A percentile compares a stretch with the other conserved stretches of the same genome.
Conservation (phyloP, 2,888 invertebrate genomes). For the Mamestra brassicae region DNA sequence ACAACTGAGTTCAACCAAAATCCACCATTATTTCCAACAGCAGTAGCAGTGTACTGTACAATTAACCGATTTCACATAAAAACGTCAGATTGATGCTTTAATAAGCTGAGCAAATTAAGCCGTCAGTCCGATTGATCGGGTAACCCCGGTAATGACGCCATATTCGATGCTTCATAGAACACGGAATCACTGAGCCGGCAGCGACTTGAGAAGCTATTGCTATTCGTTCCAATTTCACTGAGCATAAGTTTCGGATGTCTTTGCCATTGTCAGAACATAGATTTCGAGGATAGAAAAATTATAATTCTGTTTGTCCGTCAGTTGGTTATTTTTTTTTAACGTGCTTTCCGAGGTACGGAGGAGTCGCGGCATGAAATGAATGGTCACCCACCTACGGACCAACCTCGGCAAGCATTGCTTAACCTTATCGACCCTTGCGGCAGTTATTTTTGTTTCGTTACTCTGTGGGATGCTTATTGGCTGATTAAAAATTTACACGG, state of each 20-base stretch:
- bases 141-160: slow-evolving; percentile 51
- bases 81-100: slow-evolving; percentile 66
- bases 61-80: slow-evolving; percentile 54
- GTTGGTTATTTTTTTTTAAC: no score
- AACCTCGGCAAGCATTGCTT: no score
- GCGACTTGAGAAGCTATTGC: background rate
- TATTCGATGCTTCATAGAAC: slow-evolving; percentile 43
- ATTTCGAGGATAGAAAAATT: no score
- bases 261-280: no score
- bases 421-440: no score
- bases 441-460: background rate
- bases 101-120: slow-evolving; percentile 66
- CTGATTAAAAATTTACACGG: slow-evolving; percentile 51
- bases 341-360: no score
- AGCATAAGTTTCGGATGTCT: background rate
- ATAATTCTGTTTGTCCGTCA: no score
- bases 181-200: background rate
- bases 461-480: slow-evolving; percentile 35
- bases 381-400: no score
- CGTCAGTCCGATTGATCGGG: slow-evolving; percentile 53
- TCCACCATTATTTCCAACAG: background rate
- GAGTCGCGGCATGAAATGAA: no score
- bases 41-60: slow-evolving; percentile 10
- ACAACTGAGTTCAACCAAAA: background rate
- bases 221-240: no score